Conservation (phyloP, 2,888 invertebrate genomes). For the Drosophila monieri region DNA sequence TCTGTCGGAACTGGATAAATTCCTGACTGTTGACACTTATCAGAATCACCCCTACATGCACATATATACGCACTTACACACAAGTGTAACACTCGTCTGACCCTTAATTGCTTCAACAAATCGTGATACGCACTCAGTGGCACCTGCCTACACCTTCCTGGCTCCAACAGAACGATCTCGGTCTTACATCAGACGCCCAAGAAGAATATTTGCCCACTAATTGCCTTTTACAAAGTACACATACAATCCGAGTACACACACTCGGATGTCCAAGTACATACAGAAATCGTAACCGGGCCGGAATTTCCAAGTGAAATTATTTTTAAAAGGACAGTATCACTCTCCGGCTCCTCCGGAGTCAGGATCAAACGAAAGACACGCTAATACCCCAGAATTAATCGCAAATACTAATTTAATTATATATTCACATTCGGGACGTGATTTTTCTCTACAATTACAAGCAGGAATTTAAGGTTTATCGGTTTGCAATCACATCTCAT, state of each 20-base stretch:
- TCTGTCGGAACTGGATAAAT: constrained; percentile 7
- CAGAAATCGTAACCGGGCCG: constrained; percentile 40
- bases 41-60: constrained; percentile 11
- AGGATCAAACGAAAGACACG: constrained; percentile 12
- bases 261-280: constrained; percentile 35
- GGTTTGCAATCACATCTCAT: constrained; percentile 1
- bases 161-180: neutral
- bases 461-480: neutral
- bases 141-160: neutral
- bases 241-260: constrained; percentile 30
- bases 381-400: constrained; percentile 3
- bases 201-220: constrained; percentile 2
- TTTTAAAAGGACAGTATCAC: neutral
- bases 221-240: constrained; percentile 11
- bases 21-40: constrained; percentile 35
- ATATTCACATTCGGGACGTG: constrained; percentile 14
- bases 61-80: constrained; percentile 24
- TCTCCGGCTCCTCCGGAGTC: neutral
- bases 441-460: constrained; percentile 23
- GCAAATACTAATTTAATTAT: constrained; percentile 26
- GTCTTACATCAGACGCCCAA: neutral
- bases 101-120: neutral
- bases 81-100: constrained; percentile 12
- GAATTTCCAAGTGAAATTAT: constrained; percentile 1
- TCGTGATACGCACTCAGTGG: neutral